phyloP scores from a whole-genome alignment of 2,113 vertebrate species.

The Balaenoptera acutorostrata region DNA sequence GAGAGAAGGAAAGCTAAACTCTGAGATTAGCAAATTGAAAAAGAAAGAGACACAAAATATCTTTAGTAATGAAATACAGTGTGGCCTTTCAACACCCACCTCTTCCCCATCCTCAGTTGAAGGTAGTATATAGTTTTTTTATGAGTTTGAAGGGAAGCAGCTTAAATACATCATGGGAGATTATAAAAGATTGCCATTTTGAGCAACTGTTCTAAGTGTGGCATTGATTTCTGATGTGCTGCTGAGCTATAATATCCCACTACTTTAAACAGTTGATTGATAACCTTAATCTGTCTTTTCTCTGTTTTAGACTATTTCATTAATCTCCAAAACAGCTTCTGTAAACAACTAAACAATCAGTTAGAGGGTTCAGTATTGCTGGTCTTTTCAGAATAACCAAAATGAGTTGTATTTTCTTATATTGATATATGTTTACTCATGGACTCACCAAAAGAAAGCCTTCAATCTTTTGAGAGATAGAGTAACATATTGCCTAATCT shows the following conservation, averaged over 20 bases:
- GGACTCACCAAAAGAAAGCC: neutral
- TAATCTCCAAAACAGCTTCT: constrained; percentile 60
- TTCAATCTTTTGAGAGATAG: neutral
- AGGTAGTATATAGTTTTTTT: neutral
- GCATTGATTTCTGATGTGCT: constrained; percentile 30
- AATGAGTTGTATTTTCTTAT: constrained; percentile 43
- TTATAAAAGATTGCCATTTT: neutral
- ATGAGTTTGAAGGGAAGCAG: neutral
- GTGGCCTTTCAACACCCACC: neutral
- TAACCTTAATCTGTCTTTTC: neutral
- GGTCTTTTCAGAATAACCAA: constrained; percentile 45
- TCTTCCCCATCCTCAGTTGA: neutral
- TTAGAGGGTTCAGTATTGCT: constrained; percentile 38
- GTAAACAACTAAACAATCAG: constrained; percentile 46
- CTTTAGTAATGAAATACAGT: neutral
- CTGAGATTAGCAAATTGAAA: neutral
- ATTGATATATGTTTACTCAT: constrained; percentile 3
- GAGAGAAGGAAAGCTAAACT: neutral
- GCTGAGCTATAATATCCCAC: neutral
- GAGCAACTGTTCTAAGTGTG: constrained; percentile 27
- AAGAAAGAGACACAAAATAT: neutral
- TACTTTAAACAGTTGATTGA: constrained; percentile 43
- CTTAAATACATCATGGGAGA: neutral
- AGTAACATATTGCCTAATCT: neutral
- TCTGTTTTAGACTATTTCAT: constrained; percentile 12